These are phyloP conservation scores for Dryobates pubescens DNA, from an alignment of 2,797 vertebrate species.

Conservation along the genomic window DNA sequence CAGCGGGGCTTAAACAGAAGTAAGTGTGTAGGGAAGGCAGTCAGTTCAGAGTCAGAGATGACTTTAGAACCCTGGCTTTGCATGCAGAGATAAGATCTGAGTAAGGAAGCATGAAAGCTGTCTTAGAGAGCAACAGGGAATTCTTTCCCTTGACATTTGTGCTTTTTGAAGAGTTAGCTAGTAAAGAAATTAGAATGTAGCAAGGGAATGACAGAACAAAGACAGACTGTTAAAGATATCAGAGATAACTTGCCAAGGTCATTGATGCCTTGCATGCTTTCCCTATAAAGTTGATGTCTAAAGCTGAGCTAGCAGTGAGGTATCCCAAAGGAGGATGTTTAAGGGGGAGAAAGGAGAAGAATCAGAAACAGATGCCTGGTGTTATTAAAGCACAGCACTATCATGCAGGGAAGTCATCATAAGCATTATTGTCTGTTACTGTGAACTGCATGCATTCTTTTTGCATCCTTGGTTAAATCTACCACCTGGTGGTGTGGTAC, in stretches of 20 bases:
- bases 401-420: background rate
- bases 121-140: background rate
- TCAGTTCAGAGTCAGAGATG: background rate
- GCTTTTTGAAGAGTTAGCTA: conserved; percentile 21
- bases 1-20: background rate
- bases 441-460: background rate
- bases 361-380: background rate
- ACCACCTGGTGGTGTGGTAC: background rate
- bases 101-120: background rate
- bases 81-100: background rate
- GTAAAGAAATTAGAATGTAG: background rate
- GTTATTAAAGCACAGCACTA: background rate
- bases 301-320: conserved; percentile 5
- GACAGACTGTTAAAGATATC: background rate
- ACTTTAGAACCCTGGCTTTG: background rate
- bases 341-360: background rate
- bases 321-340: background rate
- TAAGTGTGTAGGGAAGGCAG: background rate
- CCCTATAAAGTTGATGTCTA: background rate
- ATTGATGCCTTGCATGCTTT: background rate
- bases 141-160: background rate
- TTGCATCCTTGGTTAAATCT: background rate
- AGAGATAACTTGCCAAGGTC: background rate
- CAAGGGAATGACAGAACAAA: background rate
- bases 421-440: background rate